Evolutionary conservation across 2,113 vertebrate species (phyloP).

Genomic region (Xenotilapia leptura): DNA sequence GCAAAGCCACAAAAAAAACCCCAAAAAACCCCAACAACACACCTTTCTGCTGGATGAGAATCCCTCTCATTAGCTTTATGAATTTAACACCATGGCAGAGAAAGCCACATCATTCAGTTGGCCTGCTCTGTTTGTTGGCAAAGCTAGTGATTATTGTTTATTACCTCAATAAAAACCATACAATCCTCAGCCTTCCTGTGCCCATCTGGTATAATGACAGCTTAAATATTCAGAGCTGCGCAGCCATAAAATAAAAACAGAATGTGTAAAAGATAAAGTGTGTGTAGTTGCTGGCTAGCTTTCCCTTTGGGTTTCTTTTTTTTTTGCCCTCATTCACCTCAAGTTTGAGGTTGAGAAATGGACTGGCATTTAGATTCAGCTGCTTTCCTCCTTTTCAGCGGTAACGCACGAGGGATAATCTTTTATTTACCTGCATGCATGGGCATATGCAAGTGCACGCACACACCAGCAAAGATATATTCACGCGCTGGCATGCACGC

Average conservation of each 20-base stretch:
- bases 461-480: neutral
- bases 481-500: neutral
- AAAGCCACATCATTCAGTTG: conserved; percentile 4
- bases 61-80: conserved; percentile 38
- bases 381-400: neutral
- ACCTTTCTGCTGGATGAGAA: conserved; percentile 1
- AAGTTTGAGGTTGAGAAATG: conserved; percentile 26
- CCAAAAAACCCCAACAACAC: neutral
- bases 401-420: neutral
- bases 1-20: neutral
- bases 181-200: conserved; percentile 53
- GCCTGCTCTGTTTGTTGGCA: conserved; percentile 33
- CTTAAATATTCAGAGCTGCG: conserved; percentile 67
- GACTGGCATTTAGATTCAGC: conserved; percentile 2
- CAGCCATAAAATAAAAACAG: conserved; percentile 57
- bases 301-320: neutral
- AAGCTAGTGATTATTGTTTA: conserved; percentile 70
- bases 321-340: neutral
- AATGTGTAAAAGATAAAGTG: conserved; percentile 32
- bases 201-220: conserved; percentile 66
- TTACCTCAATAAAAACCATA: conserved; percentile 64
- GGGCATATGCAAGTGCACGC: neutral
- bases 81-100: conserved; percentile 31
- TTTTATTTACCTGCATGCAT: conserved; percentile 2
- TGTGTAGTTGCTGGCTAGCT: neutral